Conservation (phyloP, 2,888 invertebrate species). For the Cyaniris semiargus region DNA sequence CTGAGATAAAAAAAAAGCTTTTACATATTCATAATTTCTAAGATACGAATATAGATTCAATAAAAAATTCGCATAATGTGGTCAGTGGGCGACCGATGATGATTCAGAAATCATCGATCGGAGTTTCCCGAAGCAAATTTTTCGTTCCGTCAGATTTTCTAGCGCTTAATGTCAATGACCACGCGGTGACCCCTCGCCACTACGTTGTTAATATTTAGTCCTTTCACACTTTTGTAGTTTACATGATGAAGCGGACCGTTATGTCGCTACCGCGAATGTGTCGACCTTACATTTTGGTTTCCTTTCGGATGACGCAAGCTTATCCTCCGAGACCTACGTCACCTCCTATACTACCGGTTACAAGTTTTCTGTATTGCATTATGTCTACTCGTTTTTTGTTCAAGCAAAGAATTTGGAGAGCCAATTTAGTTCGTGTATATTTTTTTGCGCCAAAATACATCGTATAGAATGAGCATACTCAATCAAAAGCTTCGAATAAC, state of each 20-base stretch:
- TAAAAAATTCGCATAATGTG: constrained; percentile 16
- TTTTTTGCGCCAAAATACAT: constrained; percentile 1
- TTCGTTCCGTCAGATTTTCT: constrained; percentile 35
- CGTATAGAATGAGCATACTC: neutral
- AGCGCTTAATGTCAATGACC: constrained; percentile 41
- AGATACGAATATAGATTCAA: constrained; percentile 6
- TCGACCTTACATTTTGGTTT: constrained; percentile 62
- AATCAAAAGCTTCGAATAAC: neutral
- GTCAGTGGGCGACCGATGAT: constrained; percentile 32
- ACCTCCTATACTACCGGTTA: constrained; percentile 50
- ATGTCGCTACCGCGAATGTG: constrained; percentile 30
- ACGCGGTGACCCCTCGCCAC: constrained; percentile 33
- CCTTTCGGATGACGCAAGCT: constrained; percentile 62
- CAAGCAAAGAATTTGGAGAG: neutral
- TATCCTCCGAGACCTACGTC: constrained; percentile 57
- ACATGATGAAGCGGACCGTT: constrained; percentile 1
- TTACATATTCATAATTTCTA: neutral
- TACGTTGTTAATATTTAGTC: constrained; percentile 16
- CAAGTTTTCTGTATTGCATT: constrained; percentile 12
- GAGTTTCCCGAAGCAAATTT: constrained; percentile 37
- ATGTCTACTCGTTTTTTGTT: neutral
- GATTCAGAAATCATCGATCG: constrained; percentile 36
- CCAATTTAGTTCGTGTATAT: neutral
- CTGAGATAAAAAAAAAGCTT: constrained; percentile 10
- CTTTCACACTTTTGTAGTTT: constrained; percentile 32